Conservation (phyloP, 2,888 invertebrate species). For the Lysandra bellargus region DNA sequence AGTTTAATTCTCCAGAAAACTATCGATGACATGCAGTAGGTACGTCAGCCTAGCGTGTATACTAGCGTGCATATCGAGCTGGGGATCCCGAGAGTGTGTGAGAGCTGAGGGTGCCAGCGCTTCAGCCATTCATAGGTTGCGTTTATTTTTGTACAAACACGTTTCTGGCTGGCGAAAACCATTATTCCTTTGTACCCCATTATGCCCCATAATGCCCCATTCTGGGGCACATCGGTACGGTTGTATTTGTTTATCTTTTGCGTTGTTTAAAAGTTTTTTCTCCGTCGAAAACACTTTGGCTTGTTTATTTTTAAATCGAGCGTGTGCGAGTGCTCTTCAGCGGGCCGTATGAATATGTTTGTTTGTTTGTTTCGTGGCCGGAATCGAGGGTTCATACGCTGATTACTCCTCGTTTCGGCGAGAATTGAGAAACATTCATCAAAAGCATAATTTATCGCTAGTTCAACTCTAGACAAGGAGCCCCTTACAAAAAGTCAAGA, state of each 20-base stretch:
- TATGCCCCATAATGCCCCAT: constrained; percentile 42
- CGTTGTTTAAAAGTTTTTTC: constrained; percentile 54
- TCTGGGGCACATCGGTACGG: constrained; percentile 34
- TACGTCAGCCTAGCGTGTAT: too few species aligned
- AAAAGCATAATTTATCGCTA: constrained; percentile 28
- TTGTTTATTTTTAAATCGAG: constrained; percentile 71
- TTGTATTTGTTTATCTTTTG: constrained; percentile 45
- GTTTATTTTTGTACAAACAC: constrained; percentile 63
- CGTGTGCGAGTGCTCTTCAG: constrained; percentile 65
- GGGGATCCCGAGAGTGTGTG: constrained; percentile 20
- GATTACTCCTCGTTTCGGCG: constrained; percentile 38
- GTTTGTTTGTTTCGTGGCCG: constrained; percentile 50
- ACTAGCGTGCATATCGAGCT: not conserved
- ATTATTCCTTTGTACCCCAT: constrained; percentile 46
- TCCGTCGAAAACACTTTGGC: constrained; percentile 60
- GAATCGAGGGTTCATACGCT: constrained; percentile 57
- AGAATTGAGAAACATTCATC: constrained; percentile 34
- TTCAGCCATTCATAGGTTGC: constrained; percentile 43
- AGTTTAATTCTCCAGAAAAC: not conserved
- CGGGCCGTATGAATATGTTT: constrained; percentile 54
- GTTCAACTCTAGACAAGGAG: constrained; percentile 19
- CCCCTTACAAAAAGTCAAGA: constrained; percentile 20
- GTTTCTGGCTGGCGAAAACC: constrained; percentile 44
- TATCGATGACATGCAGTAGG: too few species aligned
- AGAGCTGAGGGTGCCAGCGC: constrained; percentile 47